A percentile compares a stretch with the other conserved stretches of the same genome.
These are phyloP conservation scores for Maconellicoccus hirsutus DNA, from an alignment of 1,140 invertebrate species.

Conservation along the genomic window DNA sequence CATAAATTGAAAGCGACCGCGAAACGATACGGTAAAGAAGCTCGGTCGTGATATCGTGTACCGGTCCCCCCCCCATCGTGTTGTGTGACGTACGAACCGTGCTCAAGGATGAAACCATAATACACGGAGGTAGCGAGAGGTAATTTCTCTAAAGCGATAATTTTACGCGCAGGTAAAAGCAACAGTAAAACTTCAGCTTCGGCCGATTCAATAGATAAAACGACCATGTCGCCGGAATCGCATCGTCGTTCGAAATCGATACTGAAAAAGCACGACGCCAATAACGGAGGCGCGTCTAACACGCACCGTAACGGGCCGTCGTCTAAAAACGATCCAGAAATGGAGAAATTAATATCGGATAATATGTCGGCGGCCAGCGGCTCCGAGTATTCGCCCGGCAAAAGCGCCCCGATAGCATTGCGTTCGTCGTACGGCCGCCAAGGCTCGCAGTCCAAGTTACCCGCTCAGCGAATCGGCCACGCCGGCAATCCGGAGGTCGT, in stretches of 20 bases:
- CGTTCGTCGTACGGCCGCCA: slow-evolving; percentile 25
- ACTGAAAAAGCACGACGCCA: slow-evolving; percentile 55
- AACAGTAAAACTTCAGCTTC: slow-evolving; percentile 56
- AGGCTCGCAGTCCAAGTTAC: slow-evolving; percentile 32
- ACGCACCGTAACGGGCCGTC: slow-evolving; percentile 33
- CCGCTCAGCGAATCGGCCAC: slow-evolving; percentile 37
- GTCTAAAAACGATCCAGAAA: slow-evolving; percentile 51
- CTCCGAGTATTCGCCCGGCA: slow-evolving; percentile 37
- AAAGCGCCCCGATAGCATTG: slow-evolving; percentile 11
- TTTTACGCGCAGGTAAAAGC: slow-evolving; percentile 46
- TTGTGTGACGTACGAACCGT: too few relatives aligned
- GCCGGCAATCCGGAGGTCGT: slow-evolving; percentile 36
- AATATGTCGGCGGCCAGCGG: slow-evolving; percentile 29
- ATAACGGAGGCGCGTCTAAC: slow-evolving; percentile 13
- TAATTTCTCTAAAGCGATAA: too few relatives aligned
- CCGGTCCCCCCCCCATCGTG: too few relatives aligned
- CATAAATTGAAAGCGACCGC: too few relatives aligned
- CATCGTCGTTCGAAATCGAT: slow-evolving; percentile 61
- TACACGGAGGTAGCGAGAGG: too few relatives aligned
- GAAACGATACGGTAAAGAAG: too few relatives aligned
- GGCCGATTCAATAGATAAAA: slow-evolving; percentile 54
- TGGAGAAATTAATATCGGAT: slow-evolving; percentile 60
- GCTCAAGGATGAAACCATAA: too few relatives aligned
- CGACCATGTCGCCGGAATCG: slow-evolving; percentile 48
- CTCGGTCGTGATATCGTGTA: too few relatives aligned